Percentiles rank a stretch among this genome's conserved stretches.
Conservation (phyloP, 1,140 invertebrate species). For the Zaprionus capensis region DNA sequence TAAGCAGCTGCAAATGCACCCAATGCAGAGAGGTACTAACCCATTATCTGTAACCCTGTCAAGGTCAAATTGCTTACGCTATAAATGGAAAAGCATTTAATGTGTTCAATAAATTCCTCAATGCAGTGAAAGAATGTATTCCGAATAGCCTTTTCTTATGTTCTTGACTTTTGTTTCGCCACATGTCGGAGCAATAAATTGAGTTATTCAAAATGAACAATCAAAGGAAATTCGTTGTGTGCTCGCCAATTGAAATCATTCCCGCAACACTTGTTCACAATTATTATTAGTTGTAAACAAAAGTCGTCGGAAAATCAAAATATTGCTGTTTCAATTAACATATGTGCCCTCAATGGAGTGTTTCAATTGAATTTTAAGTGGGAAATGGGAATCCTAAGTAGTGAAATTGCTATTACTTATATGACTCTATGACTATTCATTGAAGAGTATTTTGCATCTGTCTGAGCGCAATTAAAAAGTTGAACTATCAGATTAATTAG, state of each 20-base stretch:
- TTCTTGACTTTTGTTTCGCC: not conserved
- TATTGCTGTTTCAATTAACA: constrained; percentile 39
- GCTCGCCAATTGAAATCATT: not conserved
- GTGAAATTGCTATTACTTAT: constrained; percentile 20
- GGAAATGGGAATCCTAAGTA: not conserved
- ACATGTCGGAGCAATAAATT: constrained; percentile 12
- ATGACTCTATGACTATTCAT: not conserved
- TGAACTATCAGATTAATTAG: constrained; percentile 37
- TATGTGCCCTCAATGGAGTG: constrained; percentile 19
- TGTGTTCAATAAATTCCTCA: not conserved
- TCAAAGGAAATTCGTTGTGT: constrained; percentile 1
- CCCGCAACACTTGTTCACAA: not conserved
- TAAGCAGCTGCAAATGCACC: constrained; percentile 4
- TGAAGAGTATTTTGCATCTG: constrained; percentile 16
- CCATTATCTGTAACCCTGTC: not conserved
- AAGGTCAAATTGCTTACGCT: constrained; percentile 26
- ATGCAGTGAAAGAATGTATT: constrained; percentile 9
- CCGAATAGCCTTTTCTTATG: not conserved
- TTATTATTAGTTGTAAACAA: constrained; percentile 13
- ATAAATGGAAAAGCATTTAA: constrained; percentile 13
- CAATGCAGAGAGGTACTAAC: not conserved
- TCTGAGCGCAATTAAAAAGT: constrained; percentile 4
- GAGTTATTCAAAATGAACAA: not conserved
- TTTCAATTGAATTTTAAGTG: constrained; percentile 4
- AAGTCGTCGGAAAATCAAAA: constrained; percentile 27